Evolutionary conservation across 2,113 vertebrate species (phyloP).

Genomic region (western clawed frog (Xenopus tropicalis)): UCB_Xtro_10.0 CM004448.2:39267001-39267500

Average conservation of each 20-base stretch:
- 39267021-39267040: constrained; percentile 99
- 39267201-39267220: constrained; percentile 82
- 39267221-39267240: constrained; percentile 82
- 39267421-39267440: no score
- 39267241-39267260: constrained; percentile 91
- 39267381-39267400: no score
- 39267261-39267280: constrained; percentile 94
- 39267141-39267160: constrained; percentile 86
- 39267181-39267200: constrained; percentile 90
- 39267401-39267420: no score
- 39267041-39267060: constrained; percentile 92
- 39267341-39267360: background rate
- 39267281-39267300: constrained; percentile 77
- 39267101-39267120: constrained; percentile 83
- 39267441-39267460: no score
- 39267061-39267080: constrained; percentile 92
- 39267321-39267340: constrained; percentile 64
- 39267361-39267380: no score
- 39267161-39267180: constrained; percentile 85
- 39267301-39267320: constrained; percentile 75
- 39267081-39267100: constrained; percentile 95
- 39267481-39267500: no score
- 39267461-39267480: no score
- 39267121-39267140: constrained; percentile 69
- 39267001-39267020: constrained; percentile 98